These are phyloP conservation scores for Hypolimnas misippus DNA, from an alignment of 2,888 invertebrate species.

Conservation along the genomic window DNA sequence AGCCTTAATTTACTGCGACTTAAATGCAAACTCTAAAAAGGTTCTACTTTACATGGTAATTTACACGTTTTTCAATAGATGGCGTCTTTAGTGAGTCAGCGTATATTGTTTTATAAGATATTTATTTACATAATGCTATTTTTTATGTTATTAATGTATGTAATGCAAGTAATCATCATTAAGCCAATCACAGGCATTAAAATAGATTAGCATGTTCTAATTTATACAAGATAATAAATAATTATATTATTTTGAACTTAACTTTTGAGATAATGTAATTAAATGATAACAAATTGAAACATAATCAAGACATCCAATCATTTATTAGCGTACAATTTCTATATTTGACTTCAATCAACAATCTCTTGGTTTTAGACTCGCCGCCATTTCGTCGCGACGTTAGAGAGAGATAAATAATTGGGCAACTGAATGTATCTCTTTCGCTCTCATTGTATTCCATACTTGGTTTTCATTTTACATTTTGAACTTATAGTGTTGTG, in stretches of 20 bases:
- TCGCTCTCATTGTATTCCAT: constrained; percentile 78
- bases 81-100: no score
- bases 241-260: background rate
- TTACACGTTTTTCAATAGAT: constrained; percentile 5
- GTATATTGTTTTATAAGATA: background rate
- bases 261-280: background rate
- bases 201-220: no score
- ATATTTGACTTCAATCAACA: constrained; percentile 8
- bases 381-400: constrained; percentile 66
- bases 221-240: background rate
- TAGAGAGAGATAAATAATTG: constrained; percentile 52
- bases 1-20: background rate
- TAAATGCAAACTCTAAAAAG: background rate
- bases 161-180: no score
- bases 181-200: no score
- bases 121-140: background rate
- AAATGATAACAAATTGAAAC: background rate
- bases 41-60: background rate
- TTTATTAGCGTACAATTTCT: background rate
- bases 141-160: background rate
- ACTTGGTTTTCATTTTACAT: constrained; percentile 82
- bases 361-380: constrained; percentile 48
- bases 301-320: background rate
- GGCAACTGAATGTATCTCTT: constrained; percentile 45
- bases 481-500: constrained; percentile 62